Base-by-base conservation (phyloP, 1,140 invertebrate genomes). In the Arctopsyche grandis region DNA sequence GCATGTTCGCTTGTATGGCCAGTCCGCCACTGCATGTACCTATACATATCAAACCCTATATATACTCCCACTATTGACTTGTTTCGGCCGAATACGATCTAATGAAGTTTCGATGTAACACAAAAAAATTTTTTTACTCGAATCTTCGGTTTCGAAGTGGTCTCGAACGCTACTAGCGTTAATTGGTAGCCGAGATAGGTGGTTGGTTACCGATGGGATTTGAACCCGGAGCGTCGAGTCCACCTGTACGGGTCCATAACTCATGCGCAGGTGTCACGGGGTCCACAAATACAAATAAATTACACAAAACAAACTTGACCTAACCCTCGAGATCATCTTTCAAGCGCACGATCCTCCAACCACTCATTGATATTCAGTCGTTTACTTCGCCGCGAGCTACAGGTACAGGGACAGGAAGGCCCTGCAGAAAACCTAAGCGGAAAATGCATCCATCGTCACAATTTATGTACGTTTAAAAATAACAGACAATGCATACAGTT, bases 291-390 rank as follows among this genome's bases (percentile, higher is more conserved):
- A 63, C 56, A 63, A 76, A 76, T 76, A 63, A 63, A 76, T 63
- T 60, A 76, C 74, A 63, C 74, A 76, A 63, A 76, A 63, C 56
- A 44, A 63, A 76, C 74, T 60, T 76, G 74, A 76, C 74, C 74
- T 76, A 60, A 76, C 56, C 74, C 74, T 63, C 29, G 56, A 48
- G 44, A 56, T 74, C 71, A 56, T 74, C 71, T 74, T 56, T 74
- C 71, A 74, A 71, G 43, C 69, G 38, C 38, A 66, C 63, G 63
- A 60, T 60, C 58, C 58, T 10, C 21, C 9, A 19, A 60, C 58
- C 10, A 71, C 69, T 71, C 69, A 71, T 71, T 71, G 69, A 71
- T 46, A 71, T 71, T 44, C 69, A 71, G 48, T 52, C 16, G 48
- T 52, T 52, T 52, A 52, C 48, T 14, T 16, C 1, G 48, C 10